Evolutionary conservation across 2,888 invertebrate genomes (phyloP).

Genomic region (Nomada hirtipes): DNA sequence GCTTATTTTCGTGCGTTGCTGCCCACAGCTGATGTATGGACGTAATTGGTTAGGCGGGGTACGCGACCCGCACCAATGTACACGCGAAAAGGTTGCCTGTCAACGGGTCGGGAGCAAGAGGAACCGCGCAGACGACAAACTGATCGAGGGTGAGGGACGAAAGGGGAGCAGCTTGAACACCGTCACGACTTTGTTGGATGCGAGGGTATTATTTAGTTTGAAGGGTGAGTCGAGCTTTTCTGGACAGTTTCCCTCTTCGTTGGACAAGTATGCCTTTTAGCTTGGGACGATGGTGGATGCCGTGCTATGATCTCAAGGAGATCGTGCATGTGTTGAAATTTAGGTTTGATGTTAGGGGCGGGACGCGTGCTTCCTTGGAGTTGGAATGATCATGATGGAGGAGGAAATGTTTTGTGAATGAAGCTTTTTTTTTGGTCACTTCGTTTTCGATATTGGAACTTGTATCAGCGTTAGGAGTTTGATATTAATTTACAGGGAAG

Average conservation of each 20-base stretch:
- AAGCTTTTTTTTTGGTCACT: too few relatives aligned
- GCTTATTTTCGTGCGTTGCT: slow-evolving; percentile 79
- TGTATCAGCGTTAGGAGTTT: too few relatives aligned
- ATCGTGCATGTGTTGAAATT: background rate
- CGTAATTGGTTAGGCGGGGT: slow-evolving; percentile 82
- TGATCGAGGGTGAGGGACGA: slow-evolving; percentile 24
- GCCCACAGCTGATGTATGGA: slow-evolving; percentile 78
- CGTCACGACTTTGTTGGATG: slow-evolving; percentile 19
- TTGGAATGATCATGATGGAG: background rate
- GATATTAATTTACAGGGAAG: too few relatives aligned
- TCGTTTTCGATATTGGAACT: too few relatives aligned
- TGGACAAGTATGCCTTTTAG: slow-evolving; percentile 18
- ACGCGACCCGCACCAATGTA: slow-evolving; percentile 55
- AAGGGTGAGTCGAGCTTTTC: background rate
- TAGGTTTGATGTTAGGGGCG: background rate
- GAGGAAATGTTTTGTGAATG: background rate
- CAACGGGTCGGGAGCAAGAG: slow-evolving; percentile 30
- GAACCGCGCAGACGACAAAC: slow-evolving; percentile 40
- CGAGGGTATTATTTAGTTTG: background rate
- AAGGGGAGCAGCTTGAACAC: slow-evolving; percentile 6
- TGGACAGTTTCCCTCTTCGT: background rate
- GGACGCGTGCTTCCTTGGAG: background rate
- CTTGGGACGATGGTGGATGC: too few relatives aligned
- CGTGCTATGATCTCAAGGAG: too few relatives aligned
- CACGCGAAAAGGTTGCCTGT: slow-evolving; percentile 52